Percentiles rank a stretch among this genome's conserved stretches.
phyloP scores from a whole-genome alignment of 2,113 vertebrate genomes.

The Theropithecus gelada region DNA sequence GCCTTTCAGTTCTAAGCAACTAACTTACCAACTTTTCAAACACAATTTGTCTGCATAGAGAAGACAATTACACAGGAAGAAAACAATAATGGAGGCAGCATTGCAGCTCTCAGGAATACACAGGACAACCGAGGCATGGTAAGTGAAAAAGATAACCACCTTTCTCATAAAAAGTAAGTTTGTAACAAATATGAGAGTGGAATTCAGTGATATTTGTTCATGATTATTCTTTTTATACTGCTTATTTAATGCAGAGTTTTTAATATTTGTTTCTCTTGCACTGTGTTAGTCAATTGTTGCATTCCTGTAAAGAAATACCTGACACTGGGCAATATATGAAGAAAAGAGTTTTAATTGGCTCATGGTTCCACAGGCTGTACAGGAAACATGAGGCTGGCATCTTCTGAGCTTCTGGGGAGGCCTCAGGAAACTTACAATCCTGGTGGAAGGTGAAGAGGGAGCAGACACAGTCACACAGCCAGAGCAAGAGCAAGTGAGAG shows the following conservation, averaged over 20 bases:
- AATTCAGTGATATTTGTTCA: background rate
- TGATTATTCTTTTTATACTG: background rate
- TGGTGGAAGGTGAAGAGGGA: no score
- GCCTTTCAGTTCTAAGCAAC: background rate
- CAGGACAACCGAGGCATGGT: accelerated
- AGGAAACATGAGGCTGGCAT: no score
- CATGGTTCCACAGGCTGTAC: no score
- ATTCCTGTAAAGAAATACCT: background rate
- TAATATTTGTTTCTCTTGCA: background rate
- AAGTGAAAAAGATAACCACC: accelerated
- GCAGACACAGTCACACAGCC: no score
- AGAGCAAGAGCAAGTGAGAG: no score
- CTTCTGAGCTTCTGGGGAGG: no score
- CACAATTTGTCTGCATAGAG: background rate
- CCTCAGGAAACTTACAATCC: no score
- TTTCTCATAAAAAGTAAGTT: accelerated
- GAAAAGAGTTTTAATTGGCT: no score
- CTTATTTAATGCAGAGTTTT: background rate
- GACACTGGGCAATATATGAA: no score
- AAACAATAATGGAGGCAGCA: accelerated
- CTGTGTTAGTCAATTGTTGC: no score
- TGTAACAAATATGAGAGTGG: background rate
- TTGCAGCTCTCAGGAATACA: accelerated
- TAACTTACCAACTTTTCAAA: background rate
- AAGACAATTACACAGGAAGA: background rate